Conservation (phyloP, 2,797 vertebrate species). For the Chelon labrosus region DNA sequence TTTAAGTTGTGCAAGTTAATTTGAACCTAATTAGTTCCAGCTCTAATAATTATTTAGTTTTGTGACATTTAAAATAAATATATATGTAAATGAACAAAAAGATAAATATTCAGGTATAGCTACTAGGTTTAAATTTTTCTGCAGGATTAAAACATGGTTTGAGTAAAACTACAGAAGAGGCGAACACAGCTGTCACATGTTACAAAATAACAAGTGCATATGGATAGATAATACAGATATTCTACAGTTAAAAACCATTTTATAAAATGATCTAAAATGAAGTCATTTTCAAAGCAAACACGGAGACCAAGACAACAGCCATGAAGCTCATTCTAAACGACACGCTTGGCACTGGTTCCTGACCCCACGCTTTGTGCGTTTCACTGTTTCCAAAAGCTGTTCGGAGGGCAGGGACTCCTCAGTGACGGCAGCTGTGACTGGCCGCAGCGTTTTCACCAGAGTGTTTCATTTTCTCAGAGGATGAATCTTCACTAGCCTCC, state of each 20-base stretch:
- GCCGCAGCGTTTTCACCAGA: slow-evolving; percentile 34
- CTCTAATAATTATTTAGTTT: neutral
- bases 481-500: slow-evolving; percentile 52
- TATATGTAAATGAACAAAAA: too few species aligned
- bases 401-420: slow-evolving; percentile 29
- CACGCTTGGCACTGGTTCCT: neutral
- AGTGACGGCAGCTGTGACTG: slow-evolving; percentile 55
- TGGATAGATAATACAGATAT: neutral
- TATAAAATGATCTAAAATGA: slow-evolving; percentile 1
- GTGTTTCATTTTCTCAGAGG: slow-evolving; percentile 43
- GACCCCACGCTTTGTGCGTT: slow-evolving; percentile 4
- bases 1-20: neutral
- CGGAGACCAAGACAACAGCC: neutral
- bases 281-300: slow-evolving; percentile 4
- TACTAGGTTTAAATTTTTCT: neutral
- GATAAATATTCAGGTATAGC: neutral
- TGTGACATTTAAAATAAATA: neutral
- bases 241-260: neutral
- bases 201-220: neutral
- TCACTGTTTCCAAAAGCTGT: slow-evolving; percentile 24
- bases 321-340: neutral
- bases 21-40: neutral
- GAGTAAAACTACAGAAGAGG: neutral
- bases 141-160: neutral
- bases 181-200: neutral